Evolutionary conservation across 1,140 invertebrate species (phyloP), one percentile per base, ranked within the genome.

Genomic region (Chymomyza costata): DNA sequence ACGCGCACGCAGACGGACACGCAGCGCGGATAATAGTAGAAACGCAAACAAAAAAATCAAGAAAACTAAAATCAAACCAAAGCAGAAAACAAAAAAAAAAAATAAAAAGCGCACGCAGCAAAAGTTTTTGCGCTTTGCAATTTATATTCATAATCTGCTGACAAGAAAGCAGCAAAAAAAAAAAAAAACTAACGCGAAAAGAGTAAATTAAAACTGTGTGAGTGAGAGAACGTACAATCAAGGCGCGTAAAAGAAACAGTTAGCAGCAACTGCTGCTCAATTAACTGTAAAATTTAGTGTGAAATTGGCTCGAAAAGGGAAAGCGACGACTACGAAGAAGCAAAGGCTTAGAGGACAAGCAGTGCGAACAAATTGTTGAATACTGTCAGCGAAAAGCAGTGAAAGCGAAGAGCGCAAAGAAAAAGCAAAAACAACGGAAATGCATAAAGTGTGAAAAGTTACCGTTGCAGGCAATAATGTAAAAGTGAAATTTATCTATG

Each of bases 301-400:
- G 47, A 53, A 28, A 10, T 28, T 28, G 10, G 10, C 10, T 10
- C 10, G 25, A 5, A 6, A 54, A 53, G 46, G 47, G 54, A 70
- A 47, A 68, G 59, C n/a, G n/a, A n/a, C n/a, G n/a, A n/a, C n/a
- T n/a, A n/a, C n/a, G n/a, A n/a, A n/a, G n/a, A n/a, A n/a, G n/a
- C n/a, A n/a, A n/a, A n/a, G n/a, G n/a, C n/a, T n/a, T n/a, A n/a
- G n/a, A 51, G 48, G 64, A 52, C 45, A 51, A 60, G 52, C 62
- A 80, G 67, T 67, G 58, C 63, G 55, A 78, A 80, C 71, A 78
- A 78, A 74, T 78, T 78, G 73, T 78, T 78, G 73, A 78, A 78
- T 78, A 67, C 63, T 43, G 52, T 37, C 31, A 7, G 52, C 34
- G 25, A n/a, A 50, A 32, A 44, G 48, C 21, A 53, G 38, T 44